These are phyloP conservation scores for Seriola dumerili DNA, from an alignment of 2,113 vertebrate species.

Conservation along the genomic window DNA sequence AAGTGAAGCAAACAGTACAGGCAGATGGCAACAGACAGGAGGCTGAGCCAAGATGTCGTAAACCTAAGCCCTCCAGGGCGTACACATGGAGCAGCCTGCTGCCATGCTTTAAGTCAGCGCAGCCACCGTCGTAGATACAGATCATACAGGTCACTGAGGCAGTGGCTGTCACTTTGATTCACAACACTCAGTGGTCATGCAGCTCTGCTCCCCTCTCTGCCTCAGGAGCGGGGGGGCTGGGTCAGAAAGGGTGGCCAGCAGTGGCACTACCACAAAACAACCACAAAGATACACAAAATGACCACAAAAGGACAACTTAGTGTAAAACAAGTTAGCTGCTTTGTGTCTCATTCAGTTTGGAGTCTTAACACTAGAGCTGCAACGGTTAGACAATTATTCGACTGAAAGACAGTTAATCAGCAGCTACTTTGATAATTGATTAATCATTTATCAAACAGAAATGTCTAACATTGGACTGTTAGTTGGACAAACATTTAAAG, in stretches of 20 bases:
- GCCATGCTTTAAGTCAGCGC: conserved; percentile 28
- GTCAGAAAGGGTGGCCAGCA: too few species aligned
- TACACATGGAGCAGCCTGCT: conserved; percentile 54
- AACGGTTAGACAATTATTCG: too few species aligned
- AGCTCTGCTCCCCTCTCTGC: conserved; percentile 12
- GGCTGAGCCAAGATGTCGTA: conserved; percentile 33
- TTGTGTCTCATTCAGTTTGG: too few species aligned
- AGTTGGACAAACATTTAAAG: neutral
- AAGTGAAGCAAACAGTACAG: conserved; percentile 18
- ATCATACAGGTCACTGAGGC: conserved; percentile 65
- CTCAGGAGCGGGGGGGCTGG: too few species aligned
- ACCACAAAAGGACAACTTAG: too few species aligned
- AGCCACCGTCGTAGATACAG: conserved; percentile 25
- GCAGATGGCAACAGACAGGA: conserved; percentile 57
- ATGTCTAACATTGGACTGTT: neutral
- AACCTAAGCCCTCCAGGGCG: conserved; percentile 27
- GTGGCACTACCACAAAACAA: neutral
- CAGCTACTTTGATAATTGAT: too few species aligned
- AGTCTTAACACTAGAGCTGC: too few species aligned
- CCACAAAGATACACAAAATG: too few species aligned
- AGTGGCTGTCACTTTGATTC: conserved; percentile 61
- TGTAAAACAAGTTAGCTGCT: too few species aligned
- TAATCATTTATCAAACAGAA: neutral
- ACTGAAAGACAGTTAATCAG: too few species aligned
- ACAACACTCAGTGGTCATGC: conserved; percentile 32